These are phyloP conservation scores for Gephyroberyx darwinii DNA, from an alignment of 2,797 vertebrate genomes.

Conservation along the genomic window DNA sequence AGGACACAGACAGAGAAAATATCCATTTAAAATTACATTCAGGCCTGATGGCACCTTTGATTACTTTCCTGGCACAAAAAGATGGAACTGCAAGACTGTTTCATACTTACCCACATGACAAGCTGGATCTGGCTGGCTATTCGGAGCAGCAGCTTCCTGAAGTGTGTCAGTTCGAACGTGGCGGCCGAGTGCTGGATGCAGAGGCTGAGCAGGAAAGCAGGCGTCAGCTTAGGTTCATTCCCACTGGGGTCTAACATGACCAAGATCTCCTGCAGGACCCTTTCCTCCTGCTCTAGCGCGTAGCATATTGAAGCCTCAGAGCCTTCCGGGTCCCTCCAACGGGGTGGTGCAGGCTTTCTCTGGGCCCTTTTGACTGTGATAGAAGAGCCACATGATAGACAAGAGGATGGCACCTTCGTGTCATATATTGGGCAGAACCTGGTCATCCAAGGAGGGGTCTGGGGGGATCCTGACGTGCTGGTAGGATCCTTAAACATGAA, in stretches of 20 bases:
- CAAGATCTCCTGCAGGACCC: slow-evolving; percentile 78
- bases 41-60: slow-evolving; percentile 34
- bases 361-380: slow-evolving; percentile 26
- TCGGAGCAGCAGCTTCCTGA: slow-evolving; percentile 79
- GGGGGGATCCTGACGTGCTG: slow-evolving; percentile 37
- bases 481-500: slow-evolving; percentile 87
- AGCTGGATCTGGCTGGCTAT: slow-evolving; percentile 80
- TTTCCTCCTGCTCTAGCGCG: slow-evolving; percentile 75
- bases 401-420: slow-evolving; percentile 40
- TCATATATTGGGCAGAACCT: slow-evolving; percentile 64
- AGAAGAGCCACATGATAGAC: slow-evolving; percentile 68
- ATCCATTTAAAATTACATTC: slow-evolving; percentile 32
- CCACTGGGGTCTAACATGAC: slow-evolving; percentile 62
- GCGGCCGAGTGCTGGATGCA: slow-evolving; percentile 80
- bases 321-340: slow-evolving; percentile 75
- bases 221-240: slow-evolving; percentile 73
- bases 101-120: slow-evolving; percentile 78
- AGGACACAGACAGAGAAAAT: slow-evolving; percentile 32
- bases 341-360: slow-evolving; percentile 44
- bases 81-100: slow-evolving; percentile 1
- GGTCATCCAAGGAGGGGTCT: slow-evolving; percentile 76
- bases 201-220: slow-evolving; percentile 82
- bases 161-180: slow-evolving; percentile 67
- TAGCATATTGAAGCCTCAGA: slow-evolving; percentile 70
- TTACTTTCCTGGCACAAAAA: slow-evolving; percentile 19